Evolutionary conservation across 1,140 invertebrate genomes (phyloP).

Genomic region (Diachasmimorpha longicaudata): DNA sequence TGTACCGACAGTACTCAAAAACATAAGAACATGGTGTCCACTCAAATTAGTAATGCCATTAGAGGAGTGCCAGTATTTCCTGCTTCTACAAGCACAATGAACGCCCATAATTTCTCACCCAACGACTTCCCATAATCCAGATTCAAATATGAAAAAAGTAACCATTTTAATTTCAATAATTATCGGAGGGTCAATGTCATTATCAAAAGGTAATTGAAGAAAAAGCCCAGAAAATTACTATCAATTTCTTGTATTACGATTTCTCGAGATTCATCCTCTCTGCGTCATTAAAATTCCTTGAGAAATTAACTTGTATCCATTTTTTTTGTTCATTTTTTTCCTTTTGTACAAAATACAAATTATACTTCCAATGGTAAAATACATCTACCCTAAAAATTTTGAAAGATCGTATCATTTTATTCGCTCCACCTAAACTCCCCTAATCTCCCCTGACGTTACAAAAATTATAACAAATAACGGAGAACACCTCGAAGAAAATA

Average conservation of each 20-base stretch:
- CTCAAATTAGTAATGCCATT: no score
- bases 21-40: no score
- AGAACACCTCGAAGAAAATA: background rate
- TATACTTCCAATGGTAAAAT: background rate
- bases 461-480: background rate
- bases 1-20: no score
- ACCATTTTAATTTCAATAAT: no score
- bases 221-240: background rate
- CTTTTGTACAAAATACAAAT: slow-evolving; percentile 24
- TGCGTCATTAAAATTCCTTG: slow-evolving; percentile 18
- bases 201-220: background rate
- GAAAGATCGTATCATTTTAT: background rate
- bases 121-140: no score
- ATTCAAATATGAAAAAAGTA: no score
- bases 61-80: no score
- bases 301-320: slow-evolving; percentile 13
- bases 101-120: no score
- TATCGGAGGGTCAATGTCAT: no score
- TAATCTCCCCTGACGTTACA: background rate
- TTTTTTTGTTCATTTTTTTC: slow-evolving; percentile 1
- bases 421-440: background rate
- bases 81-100: no score
- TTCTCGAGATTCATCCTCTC: slow-evolving; percentile 13
- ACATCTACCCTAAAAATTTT: slow-evolving; percentile 14
- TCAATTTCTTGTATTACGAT: slow-evolving; percentile 21